Evolutionary conservation across 2,888 invertebrate species (phyloP), one percentile per base, ranked within the genome.

Genomic region (Masnerella sp.): DNA sequence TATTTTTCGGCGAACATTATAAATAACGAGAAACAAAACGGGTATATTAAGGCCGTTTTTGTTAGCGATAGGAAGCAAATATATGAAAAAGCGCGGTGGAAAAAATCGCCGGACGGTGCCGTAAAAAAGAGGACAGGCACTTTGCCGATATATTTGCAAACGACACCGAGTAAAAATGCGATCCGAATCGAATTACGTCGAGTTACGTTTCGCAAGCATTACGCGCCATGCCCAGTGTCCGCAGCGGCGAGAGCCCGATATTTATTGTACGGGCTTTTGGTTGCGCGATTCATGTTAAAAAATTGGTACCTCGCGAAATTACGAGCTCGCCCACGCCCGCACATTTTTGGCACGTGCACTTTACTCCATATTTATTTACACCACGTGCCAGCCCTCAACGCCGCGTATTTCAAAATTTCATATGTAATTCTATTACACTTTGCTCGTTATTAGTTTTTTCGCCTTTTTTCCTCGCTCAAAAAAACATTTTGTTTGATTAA

Each of bases 101-200:
- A 64, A 56, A 64, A 64, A 64, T 58, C 8, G 52, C 40, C 18
- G 11, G 54, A 47, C 9, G 12, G 54, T 47, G 47, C 12, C 43
- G 47, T 40, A 56, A 56, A 65, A 65, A 65, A 62, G 47, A 49
- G 42, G 14, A 34, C 54, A 28, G 59, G 49, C 65, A 54, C 65
- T 65, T 59, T 56, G 72, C n/a, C 67, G 56, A 72, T 72, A 72
- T 72, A 72, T 72, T 67, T 59, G 51, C 42, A 61, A 72, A 67
- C 49, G 72, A 61, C 72, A 42, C 28, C 54, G 65, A 72, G 74
- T 69, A 73, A 77, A 78, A 78, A 77, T 76, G 56, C 77, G 38
- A 68, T 73, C 72, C 79, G 82, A 81, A 84, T 84, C 82, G 82
- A 84, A 84, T 84, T 84, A 83, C 78, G 75, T 77, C 81, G 83